Evolutionary conservation across 2,888 invertebrate genomes (phyloP).

Genomic region (Epinotia nisella): DNA sequence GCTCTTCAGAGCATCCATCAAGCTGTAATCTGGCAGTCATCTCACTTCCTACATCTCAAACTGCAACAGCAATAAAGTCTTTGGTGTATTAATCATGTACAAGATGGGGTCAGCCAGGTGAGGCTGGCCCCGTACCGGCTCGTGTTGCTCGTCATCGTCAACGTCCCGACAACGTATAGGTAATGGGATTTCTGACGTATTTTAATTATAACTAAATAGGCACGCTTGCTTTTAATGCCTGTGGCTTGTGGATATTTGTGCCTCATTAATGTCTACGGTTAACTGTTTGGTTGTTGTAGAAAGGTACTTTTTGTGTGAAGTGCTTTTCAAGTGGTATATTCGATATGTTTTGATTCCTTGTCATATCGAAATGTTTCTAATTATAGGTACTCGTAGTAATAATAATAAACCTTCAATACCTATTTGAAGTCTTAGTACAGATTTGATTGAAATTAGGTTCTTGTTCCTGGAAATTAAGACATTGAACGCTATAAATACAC

Average conservation of each 20-base stretch:
- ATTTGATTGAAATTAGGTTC: too few species aligned
- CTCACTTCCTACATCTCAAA: constrained; percentile 37
- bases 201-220: constrained; percentile 41
- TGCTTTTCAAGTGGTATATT: not conserved
- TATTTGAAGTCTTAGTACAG: too few species aligned
- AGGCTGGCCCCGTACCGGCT: constrained; percentile 13
- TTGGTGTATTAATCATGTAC: constrained; percentile 40
- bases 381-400: not conserved
- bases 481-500: too few species aligned
- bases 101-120: constrained; percentile 41
- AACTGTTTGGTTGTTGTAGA: not conserved
- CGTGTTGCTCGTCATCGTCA: constrained; percentile 25
- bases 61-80: constrained; percentile 37
- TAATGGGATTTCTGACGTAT: constrained; percentile 41
- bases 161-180: constrained; percentile 20
- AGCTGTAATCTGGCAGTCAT: constrained; percentile 34
- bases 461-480: too few species aligned
- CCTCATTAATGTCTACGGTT: constrained; percentile 3
- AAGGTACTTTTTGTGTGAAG: not conserved
- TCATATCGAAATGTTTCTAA: not conserved
- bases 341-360: not conserved
- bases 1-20: constrained; percentile 29
- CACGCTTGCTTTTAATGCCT: constrained; percentile 18
- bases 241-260: not conserved
- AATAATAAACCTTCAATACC: too few species aligned